These are phyloP conservation scores for Planococcus citri DNA, from an alignment of 1,140 invertebrate genomes.

Conservation along the genomic window DNA sequence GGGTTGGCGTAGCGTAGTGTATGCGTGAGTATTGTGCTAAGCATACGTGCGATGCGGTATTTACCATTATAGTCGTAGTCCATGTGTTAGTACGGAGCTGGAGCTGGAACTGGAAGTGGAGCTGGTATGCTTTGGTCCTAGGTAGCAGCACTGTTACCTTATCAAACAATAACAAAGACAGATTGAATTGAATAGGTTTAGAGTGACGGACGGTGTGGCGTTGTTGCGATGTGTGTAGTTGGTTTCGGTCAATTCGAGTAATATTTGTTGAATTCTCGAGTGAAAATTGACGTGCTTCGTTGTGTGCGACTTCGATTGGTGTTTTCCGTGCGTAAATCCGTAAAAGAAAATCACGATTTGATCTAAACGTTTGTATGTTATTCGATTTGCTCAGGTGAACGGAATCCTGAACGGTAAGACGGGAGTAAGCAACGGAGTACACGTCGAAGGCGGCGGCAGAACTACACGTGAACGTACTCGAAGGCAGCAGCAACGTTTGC, in stretches of 20 bases:
- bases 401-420: background rate
- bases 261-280: too few species aligned
- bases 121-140: background rate
- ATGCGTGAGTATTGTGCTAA: background rate
- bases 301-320: too few species aligned
- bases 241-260: too few species aligned
- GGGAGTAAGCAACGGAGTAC: background rate
- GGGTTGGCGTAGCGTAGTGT: background rate
- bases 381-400: background rate
- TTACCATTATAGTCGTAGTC: background rate
- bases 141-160: background rate
- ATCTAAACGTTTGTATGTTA: too few species aligned
- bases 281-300: too few species aligned
- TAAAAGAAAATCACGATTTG: too few species aligned
- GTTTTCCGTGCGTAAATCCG: too few species aligned
- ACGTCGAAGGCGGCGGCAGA: background rate
- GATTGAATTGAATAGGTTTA: background rate
- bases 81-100: background rate
- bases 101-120: background rate
- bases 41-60: too few species aligned
- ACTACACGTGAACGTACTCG: background rate
- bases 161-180: background rate
- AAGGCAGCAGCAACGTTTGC: background rate
- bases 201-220: background rate
- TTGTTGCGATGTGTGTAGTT: background rate